Base-by-base conservation (phyloP, 2,888 invertebrate species). In the Coremacera marginata region DNA sequence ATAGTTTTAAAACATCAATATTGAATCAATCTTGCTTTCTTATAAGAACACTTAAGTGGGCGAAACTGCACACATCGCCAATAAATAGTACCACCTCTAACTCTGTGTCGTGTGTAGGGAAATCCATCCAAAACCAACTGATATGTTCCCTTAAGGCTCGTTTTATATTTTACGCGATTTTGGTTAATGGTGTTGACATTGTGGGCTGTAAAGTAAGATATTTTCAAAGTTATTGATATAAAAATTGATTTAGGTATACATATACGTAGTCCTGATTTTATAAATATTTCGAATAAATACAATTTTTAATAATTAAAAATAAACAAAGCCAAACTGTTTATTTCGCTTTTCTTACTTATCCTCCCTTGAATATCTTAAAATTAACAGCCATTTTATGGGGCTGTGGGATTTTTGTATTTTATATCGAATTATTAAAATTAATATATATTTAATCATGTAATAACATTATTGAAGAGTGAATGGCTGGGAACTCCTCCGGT, bases 31-130 rank as follows among this genome's bases (percentile, higher is more conserved):
- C 14, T 44, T 44, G 44, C 3, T 44, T 44, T 44, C 14, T 44
- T 44, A 44, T 14, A 44, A 44, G 3, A 11, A 44, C 44, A 88
- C 87, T 84, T 84, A 19, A 87, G 81, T 0, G 87, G 84, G 16
- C 84, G 82, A 81, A 86, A 86, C 79, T 88, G 87, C 14, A 87
- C 87, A 82, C 88, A 88, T 71, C 87, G 83, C 88, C 88, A 88
- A 79, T 88, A 88, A 72, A 85, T 86, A 31, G 86, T 87, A n/a
- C 84, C 83, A 27, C 83, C 84, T 62, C 85, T 77, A 8, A 85
- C 82, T 25, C 88, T 81, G 78, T 88, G 88, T 52, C 86, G 82
- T 0, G 88, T 86, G 75, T 85, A 87, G 5, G 86, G 87, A 80
- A 82, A 88, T 16, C 86, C 87, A 82, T 87, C 84, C 25, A 86